Conservation (phyloP, 2,888 invertebrate genomes). For the Epistrophella euchroma region DNA sequence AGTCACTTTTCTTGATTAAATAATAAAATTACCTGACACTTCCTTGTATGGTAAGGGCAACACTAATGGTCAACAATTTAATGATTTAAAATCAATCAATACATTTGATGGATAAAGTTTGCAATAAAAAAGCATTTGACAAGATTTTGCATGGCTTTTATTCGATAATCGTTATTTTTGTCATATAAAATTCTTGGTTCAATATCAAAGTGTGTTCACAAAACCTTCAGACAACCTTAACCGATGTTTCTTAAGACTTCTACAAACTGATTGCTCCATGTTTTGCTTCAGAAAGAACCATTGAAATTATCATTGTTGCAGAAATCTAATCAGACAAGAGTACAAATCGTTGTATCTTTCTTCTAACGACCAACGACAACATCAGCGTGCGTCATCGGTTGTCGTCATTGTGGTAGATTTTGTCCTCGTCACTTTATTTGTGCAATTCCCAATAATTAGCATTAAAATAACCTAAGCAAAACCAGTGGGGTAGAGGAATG, state of each 20-base stretch:
- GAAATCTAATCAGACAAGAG: slow-evolving; percentile 71
- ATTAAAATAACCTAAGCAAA: slow-evolving; percentile 46
- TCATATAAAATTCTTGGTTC: not conserved
- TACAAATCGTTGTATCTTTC: slow-evolving; percentile 68
- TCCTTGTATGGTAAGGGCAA: not conserved
- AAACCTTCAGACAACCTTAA: not conserved
- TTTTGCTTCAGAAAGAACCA: slow-evolving; percentile 5
- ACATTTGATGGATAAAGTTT: not conserved
- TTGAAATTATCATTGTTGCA: not conserved
- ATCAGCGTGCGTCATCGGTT: too few relatives aligned
- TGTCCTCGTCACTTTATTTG: slow-evolving; percentile 49
- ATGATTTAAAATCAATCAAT: not conserved
- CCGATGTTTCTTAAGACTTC: slow-evolving; percentile 1
- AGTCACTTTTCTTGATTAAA: not conserved
- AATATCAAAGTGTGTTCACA: not conserved
- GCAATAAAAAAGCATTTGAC: not conserved
- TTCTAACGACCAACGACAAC: slow-evolving; percentile 32
- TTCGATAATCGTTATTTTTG: not conserved
- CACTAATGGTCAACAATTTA: not conserved
- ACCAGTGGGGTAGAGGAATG: not conserved
- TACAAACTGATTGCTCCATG: slow-evolving; percentile 8
- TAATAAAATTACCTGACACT: not conserved
- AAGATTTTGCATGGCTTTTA: not conserved
- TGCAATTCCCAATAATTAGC: slow-evolving; percentile 59
- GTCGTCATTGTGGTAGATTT: not conserved